Percentiles rank a stretch among this genome's conserved stretches.
Evolutionary conservation across 2,797 vertebrate species (phyloP).

Genomic region (Oophaga sylvatica): DNA sequence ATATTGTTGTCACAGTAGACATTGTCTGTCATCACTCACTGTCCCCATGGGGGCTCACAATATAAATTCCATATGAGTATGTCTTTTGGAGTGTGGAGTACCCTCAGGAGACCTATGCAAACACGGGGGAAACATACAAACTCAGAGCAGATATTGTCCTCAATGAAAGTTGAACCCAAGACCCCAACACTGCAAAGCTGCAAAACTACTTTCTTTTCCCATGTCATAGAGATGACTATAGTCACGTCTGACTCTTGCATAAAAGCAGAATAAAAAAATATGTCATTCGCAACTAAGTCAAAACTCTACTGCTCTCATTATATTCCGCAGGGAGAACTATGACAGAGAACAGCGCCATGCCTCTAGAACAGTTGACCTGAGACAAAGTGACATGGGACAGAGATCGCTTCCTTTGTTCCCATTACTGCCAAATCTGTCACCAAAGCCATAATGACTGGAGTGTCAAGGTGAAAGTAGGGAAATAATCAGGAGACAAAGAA

Average conservation of each 20-base stretch:
- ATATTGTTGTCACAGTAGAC: neutral
- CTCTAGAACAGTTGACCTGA: neutral
- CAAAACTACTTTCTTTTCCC: neutral
- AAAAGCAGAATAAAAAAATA: neutral
- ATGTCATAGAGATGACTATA: neutral
- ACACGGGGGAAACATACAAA: too few species aligned
- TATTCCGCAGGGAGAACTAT: neutral
- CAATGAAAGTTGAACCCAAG: too few species aligned
- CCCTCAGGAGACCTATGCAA: too few species aligned
- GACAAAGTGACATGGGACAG: neutral
- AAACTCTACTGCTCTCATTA: neutral
- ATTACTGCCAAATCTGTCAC: neutral
- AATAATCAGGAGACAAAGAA: neutral
- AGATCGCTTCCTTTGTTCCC: too few species aligned
- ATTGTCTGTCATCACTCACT: too few species aligned
- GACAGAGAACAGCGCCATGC: neutral
- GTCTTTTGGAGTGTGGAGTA: too few species aligned
- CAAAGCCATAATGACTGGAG: neutral
- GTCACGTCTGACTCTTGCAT: neutral
- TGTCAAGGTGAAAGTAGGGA: neutral
- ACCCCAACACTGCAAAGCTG: too few species aligned
- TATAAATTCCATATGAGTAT: too few species aligned
- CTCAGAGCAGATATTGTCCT: too few species aligned
- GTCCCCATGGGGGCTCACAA: too few species aligned
- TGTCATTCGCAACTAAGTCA: neutral